Evolutionary conservation across 2,888 invertebrate species (phyloP), one percentile per base, ranked within the genome.

Genomic region (Anorthoa munda): DNA sequence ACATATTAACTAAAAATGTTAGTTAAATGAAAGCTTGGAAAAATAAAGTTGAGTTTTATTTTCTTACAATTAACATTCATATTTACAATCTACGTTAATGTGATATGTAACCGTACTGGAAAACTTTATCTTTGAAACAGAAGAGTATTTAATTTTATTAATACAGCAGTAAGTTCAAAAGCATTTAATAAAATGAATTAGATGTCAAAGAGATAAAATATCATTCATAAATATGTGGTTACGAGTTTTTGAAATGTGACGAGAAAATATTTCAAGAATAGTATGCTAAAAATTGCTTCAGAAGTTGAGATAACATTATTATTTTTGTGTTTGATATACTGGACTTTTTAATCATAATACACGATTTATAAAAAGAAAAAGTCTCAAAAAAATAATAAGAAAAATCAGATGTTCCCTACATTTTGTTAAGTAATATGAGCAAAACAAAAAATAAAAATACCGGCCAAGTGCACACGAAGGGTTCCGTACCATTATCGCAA

Each of bases 101-200:
- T 13, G n/a, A 21, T 51, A 23, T 69, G 23, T 12, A 23, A 51
- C 21, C 1, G 15, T 17, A 23, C 11, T 4, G 4, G 23, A 39
- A 48, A 55, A n/a, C 7, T 68, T 77, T 15, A 48, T n/a, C n/a
- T 58, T 50, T 68, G 11, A 73, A 48, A 13, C 21, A 5, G n/a
- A 3, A n/a, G 2, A 1, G 0, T 39, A 21, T 74, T 50, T 45
- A 21, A 21, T 56, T 56, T 61, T 21, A 60, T 31, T 18, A 39
- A 2, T 11, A 4, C 11, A 26, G 2, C 18, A 18, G 18, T 59
- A 1, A 59, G 21, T 53, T 53, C 9, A 21, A 48, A 48, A 13
- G 13, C 9, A 46, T 64, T 53, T 48, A 21, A 9, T 18, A 15
- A 23, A 11, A 60, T n/a, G 0, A 53, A 50, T 51, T 23, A 46